Evolutionary conservation across 2,113 vertebrate species (phyloP), one percentile per base, ranked within the genome.

Genomic region (Sula dactylatra): DNA sequence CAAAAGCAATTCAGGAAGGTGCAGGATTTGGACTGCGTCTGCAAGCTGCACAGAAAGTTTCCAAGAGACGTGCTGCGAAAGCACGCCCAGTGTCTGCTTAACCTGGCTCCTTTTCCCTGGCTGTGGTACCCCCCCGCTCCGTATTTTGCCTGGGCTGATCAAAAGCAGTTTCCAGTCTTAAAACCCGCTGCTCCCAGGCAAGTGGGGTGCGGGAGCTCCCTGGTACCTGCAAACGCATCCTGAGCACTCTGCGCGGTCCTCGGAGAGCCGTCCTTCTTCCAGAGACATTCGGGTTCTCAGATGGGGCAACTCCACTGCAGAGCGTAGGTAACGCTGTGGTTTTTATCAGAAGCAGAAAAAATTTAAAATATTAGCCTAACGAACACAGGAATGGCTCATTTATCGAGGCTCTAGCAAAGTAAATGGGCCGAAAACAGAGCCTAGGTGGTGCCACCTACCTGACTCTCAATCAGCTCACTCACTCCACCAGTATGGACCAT

Each of bases 281-380:
- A 66, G 45, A 72, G n/a, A 40, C 31, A 4, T 17, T 24, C 2
- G 3, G 34, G 29, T 45, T 71, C 78, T 40, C 24, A 1, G 58
- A 21, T 7, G 2, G 1, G 38, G 44, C 14, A 24, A 61, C 25
- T 21, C 66, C 80, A 32, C 18, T 10, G 21, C 38, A 54, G 50
- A 27, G 25, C 0, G 1, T 8, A 47, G 72, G 25, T 32, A 52
- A 78, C 1, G 2, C 52, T 19, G 55, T 13, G 25, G n/a, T n/a
- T 72, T 65, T 49, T 4, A 49, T 76, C 52, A 66, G 17, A 67
- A 73, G 18, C 17, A 26, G 42, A 8, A 7, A 18, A 10, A 1
- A 18, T 4, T 18, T 4, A 11, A 52, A 47, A 40, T 0, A 1
- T 40, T 31, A 56, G 72, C n/a, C 8, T 31, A 40, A 26, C 1